Conservation (phyloP, 2,113 vertebrate species). For the Ranitomeya variabilis region DNA sequence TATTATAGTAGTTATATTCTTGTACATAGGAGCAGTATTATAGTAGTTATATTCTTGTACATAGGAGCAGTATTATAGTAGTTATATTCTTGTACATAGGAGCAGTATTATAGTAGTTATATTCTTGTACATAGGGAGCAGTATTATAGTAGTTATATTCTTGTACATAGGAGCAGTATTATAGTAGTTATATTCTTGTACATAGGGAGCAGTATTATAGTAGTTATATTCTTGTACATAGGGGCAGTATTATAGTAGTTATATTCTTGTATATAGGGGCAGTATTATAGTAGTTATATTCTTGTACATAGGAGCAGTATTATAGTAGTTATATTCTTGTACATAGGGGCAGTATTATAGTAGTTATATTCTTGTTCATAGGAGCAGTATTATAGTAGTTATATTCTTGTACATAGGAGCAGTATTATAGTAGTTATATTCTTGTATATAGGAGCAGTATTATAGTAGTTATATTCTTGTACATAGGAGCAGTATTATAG, state of each 20-base stretch:
- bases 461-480: too few species aligned
- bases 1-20: conserved; percentile 8
- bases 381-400: not conserved
- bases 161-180: not conserved
- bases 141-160: conserved; percentile 8
- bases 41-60: not conserved
- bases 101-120: not conserved
- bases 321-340: not conserved
- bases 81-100: not conserved
- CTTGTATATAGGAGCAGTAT: too few species aligned
- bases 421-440: too few species aligned
- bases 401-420: too few species aligned
- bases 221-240: conserved; percentile 1
- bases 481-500: not conserved
- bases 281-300: conserved; percentile 2
- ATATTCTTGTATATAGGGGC: too few species aligned
- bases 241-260: not conserved
- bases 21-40: not conserved
- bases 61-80: not conserved
- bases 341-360: not conserved
- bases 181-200: not conserved
- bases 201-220: not conserved
- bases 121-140: too few species aligned
- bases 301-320: not conserved
- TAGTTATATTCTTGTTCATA: not conserved